Conservation (phyloP, 30 jellyfish, hydroid and myxozoan genomes). For the Clytia hemisphaerica region DNA sequence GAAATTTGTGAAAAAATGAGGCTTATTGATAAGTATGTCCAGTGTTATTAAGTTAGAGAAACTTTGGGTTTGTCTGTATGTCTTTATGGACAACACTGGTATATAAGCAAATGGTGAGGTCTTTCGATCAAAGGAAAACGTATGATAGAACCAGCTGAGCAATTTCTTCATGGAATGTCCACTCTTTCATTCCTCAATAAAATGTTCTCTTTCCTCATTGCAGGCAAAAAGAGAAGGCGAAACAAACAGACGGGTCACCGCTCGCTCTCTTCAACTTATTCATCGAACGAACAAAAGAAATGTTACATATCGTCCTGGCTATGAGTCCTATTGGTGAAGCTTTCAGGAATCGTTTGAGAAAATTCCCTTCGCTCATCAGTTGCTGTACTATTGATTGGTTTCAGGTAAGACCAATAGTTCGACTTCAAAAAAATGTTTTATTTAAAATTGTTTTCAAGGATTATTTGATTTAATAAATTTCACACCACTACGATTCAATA, state of each 20-base stretch:
- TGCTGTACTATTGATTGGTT: constrained; percentile 98
- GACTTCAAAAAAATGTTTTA: background rate
- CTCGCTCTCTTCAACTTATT: constrained; percentile 73
- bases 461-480: no score
- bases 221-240: constrained; percentile 88
- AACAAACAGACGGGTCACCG: constrained; percentile 98
- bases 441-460: background rate
- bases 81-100: no score
- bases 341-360: constrained; percentile 83
- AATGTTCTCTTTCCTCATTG: background rate
- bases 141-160: no score
- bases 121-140: no score
- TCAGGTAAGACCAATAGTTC: constrained; percentile 57
- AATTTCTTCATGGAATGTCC: no score
- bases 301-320: constrained; percentile 95
- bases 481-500: no score
- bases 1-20: constrained; percentile 97
- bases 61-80: no score
- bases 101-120: no score
- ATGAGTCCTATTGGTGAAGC: constrained; percentile 99
- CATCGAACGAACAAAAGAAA: constrained; percentile 89
- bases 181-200: background rate
- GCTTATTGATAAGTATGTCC: constrained; percentile 70
- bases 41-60: background rate
- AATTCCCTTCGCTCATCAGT: constrained; percentile 84